These are phyloP conservation scores for Sarcoramphus papa DNA, from an alignment of 2,797 vertebrate genomes.

Conservation along the genomic window DNA sequence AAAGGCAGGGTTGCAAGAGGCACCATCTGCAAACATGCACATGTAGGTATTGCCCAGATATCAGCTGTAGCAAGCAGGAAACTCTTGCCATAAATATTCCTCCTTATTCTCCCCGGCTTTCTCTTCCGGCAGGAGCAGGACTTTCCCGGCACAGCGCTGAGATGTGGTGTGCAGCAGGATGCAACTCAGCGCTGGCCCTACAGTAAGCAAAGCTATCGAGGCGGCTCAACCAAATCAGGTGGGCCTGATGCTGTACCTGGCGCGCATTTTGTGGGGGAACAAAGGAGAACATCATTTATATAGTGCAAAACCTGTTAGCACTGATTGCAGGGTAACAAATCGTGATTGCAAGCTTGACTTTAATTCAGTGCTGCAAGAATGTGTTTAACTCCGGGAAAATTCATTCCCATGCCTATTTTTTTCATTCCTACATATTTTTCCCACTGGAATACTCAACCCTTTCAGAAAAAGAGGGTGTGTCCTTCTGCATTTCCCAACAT, in stretches of 20 bases:
- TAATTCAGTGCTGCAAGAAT: background rate
- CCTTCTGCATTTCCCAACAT: background rate
- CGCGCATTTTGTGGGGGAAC: background rate
- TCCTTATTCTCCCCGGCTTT: background rate
- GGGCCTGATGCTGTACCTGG: background rate
- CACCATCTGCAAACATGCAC: background rate
- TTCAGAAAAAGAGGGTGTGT: background rate
- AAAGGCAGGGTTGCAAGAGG: background rate
- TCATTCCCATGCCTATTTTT: background rate
- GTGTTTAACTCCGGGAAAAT: background rate
- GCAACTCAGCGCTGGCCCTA: background rate
- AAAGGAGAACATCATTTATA: background rate
- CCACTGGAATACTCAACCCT: background rate
- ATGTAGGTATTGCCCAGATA: background rate
- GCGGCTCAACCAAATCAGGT: background rate
- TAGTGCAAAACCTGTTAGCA: background rate
- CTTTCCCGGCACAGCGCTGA: rapidly evolving
- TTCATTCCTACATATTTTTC: background rate
- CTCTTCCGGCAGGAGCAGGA: background rate
- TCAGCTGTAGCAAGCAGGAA: background rate
- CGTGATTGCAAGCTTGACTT: background rate
- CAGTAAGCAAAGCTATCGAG: background rate
- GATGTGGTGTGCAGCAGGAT: background rate
- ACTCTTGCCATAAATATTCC: background rate
- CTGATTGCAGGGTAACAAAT: background rate